Conservation (phyloP, 1,140 invertebrate species). For the Popillia japonica region DNA sequence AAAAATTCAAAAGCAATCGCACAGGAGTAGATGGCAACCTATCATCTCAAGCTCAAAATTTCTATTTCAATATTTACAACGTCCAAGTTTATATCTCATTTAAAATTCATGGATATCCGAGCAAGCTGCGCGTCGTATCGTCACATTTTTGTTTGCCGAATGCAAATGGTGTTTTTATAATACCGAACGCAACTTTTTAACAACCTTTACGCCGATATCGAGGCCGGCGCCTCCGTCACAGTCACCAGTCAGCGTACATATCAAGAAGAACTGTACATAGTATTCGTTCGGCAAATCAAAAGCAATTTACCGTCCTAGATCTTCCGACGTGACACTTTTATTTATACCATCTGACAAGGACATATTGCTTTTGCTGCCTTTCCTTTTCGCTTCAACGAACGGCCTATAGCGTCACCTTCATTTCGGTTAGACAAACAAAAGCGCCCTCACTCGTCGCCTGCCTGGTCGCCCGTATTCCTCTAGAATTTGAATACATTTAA, state of each 20-base stretch:
- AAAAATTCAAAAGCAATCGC: too few species aligned
- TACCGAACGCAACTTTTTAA: neutral
- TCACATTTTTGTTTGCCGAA: neutral
- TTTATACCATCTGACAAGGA: neutral
- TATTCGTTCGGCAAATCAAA: neutral
- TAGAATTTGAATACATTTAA: neutral
- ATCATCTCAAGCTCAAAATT: too few species aligned
- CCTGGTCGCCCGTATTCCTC: neutral
- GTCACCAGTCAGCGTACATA: neutral
- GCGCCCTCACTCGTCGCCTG: neutral
- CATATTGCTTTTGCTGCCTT: neutral
- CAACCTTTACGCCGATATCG: too few species aligned
- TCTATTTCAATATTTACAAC: neutral
- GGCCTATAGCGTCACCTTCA: neutral
- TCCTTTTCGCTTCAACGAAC: neutral
- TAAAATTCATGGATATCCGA: neutral
- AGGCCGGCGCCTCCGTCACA: neutral
- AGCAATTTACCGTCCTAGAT: conserved; percentile 9
- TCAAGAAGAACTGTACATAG: neutral
- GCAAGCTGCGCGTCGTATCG: neutral
- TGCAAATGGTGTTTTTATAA: neutral
- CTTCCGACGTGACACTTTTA: neutral
- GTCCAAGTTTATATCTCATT: neutral
- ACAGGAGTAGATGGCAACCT: too few species aligned
- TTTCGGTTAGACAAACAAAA: conserved; percentile 9